Percentiles rank a stretch among this genome's conserved stretches.
Evolutionary conservation across 2,888 invertebrate species (phyloP).

Genomic region (Cheilosia urbana): DNA sequence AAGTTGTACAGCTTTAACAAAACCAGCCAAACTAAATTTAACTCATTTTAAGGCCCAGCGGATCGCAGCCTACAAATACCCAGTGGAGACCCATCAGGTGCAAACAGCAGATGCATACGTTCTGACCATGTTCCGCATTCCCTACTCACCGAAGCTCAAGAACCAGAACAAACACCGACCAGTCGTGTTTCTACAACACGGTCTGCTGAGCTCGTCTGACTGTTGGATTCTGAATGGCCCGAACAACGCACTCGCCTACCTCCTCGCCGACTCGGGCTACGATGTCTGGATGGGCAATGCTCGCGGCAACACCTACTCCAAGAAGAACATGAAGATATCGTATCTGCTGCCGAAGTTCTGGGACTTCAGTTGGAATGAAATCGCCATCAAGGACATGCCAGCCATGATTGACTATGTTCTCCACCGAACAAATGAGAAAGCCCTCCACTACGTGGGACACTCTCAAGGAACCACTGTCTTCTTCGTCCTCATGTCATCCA

Average conservation of each 20-base stretch:
- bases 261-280: constrained; percentile 88
- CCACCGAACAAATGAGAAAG: constrained; percentile 85
- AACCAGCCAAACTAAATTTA: background rate
- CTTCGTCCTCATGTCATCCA: constrained; percentile 89
- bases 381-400: constrained; percentile 90
- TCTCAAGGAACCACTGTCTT: constrained; percentile 89
- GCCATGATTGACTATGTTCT: constrained; percentile 91
- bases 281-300: constrained; percentile 93
- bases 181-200: constrained; percentile 87
- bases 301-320: constrained; percentile 88
- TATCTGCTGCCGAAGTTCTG: constrained; percentile 86
- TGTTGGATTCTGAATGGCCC: constrained; percentile 90
- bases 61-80: constrained; percentile 79
- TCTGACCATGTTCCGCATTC: constrained; percentile 77
- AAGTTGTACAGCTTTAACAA: constrained; percentile 1
- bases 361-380: constrained; percentile 89
- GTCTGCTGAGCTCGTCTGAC: constrained; percentile 89
- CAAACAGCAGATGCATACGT: constrained; percentile 76
- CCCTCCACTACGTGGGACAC: constrained; percentile 90
- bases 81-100: constrained; percentile 71
- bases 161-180: constrained; percentile 75
- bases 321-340: constrained; percentile 84
- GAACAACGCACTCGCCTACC: constrained; percentile 84
- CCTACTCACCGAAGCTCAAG: constrained; percentile 73
- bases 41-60: constrained; percentile 78